Conservation (phyloP, 1,140 invertebrate species). For the Drosophila bocki region DNA sequence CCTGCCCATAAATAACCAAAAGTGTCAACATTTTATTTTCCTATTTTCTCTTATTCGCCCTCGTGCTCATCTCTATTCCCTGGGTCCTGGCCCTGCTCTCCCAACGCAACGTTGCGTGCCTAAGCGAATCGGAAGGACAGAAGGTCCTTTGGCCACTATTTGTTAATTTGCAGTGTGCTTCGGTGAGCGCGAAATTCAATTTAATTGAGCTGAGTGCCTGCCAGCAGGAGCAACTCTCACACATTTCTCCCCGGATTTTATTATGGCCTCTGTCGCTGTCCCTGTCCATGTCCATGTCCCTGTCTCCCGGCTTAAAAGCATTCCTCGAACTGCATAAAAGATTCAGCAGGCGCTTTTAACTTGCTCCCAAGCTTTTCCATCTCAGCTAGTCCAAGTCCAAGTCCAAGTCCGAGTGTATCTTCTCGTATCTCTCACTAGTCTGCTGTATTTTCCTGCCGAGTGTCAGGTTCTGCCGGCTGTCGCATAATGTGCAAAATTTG, state of each 20-base stretch:
- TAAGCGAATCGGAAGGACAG: slow-evolving; percentile 77
- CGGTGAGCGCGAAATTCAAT: slow-evolving; percentile 83
- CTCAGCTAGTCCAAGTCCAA: slow-evolving; percentile 2
- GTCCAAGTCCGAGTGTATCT: slow-evolving; percentile 10
- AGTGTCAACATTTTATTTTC: slow-evolving; percentile 84
- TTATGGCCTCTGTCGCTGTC: slow-evolving; percentile 62
- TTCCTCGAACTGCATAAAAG: slow-evolving; percentile 78
- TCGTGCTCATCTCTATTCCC: neutral
- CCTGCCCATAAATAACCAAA: slow-evolving; percentile 81
- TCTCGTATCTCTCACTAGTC: slow-evolving; percentile 30
- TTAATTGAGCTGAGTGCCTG: slow-evolving; percentile 83
- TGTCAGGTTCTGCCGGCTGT: slow-evolving; percentile 74
- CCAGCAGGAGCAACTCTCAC: slow-evolving; percentile 60
- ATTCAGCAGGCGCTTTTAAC: slow-evolving; percentile 82
- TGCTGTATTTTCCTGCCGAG: slow-evolving; percentile 49
- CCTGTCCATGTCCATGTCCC: slow-evolving; percentile 4
- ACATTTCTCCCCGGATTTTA: slow-evolving; percentile 80
- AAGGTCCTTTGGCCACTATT: slow-evolving; percentile 61
- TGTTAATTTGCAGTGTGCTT: slow-evolving; percentile 83
- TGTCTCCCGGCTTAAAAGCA: slow-evolving; percentile 69
- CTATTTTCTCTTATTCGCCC: slow-evolving; percentile 62
- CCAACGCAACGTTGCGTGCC: slow-evolving; percentile 76
- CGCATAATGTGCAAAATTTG: slow-evolving; percentile 82
- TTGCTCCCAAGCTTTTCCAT: slow-evolving; percentile 66
- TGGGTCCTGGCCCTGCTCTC: slow-evolving; percentile 4